Percentiles rank a stretch among this genome's conserved stretches.
Evolutionary conservation across 2,113 vertebrate species (phyloP).

Genomic region (Antechinus flavipes): DNA sequence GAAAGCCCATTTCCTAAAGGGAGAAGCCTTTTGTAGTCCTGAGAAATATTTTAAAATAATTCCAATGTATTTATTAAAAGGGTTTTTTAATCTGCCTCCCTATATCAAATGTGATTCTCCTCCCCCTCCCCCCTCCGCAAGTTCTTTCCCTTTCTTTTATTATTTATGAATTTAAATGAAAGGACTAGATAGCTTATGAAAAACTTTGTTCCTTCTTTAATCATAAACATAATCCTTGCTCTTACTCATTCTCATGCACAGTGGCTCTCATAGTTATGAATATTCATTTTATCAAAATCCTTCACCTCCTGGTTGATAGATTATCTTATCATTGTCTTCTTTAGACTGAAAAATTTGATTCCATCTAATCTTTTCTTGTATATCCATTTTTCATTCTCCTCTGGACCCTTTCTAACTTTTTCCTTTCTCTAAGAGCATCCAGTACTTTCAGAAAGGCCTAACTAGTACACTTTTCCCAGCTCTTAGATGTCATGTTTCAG

Average conservation of each 20-base stretch:
- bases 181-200: slow-evolving; percentile 15
- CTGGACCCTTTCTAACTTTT: neutral
- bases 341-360: slow-evolving; percentile 38
- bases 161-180: slow-evolving; percentile 32
- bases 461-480: neutral
- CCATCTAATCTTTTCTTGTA: slow-evolving; percentile 15
- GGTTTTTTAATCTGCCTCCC: neutral
- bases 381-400: slow-evolving; percentile 20
- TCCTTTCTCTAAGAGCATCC: neutral
- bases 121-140: neutral
- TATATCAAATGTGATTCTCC: neutral
- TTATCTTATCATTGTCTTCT: neutral
- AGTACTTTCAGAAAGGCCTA: slow-evolving; percentile 8
- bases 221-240: neutral
- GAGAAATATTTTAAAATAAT: neutral
- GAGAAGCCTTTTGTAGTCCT: neutral
- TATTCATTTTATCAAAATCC: slow-evolving; percentile 17
- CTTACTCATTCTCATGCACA: slow-evolving; percentile 8
- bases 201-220: slow-evolving; percentile 26
- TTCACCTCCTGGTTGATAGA: slow-evolving; percentile 22
- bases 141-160: neutral
- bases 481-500: neutral
- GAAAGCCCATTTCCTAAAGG: neutral
- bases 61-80: neutral
- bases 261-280: neutral